Evolutionary conservation across 2,888 invertebrate species (phyloP), one percentile per base, ranked within the genome.

Genomic region (Nomada fucata): DNA sequence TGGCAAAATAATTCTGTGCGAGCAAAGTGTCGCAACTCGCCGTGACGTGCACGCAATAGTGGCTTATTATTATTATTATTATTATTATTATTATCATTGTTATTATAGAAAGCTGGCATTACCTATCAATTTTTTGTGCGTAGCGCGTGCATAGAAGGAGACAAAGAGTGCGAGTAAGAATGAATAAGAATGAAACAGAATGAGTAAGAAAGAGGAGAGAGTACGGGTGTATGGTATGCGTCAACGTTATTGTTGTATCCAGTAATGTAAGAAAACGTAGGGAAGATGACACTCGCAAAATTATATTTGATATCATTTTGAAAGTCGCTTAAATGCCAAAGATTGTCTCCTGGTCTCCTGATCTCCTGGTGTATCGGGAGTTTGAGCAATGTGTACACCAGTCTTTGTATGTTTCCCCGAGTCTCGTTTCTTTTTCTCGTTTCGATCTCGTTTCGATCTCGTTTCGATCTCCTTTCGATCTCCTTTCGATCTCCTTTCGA

Each of bases 231-330:
- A 29, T 29, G 5, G 29, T 29, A 5, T 29, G 7, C 7, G 36
- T 36, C 36, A 36, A 36, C 36, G 36, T 36, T 36, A 7, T 36
- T 36, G 7, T 36, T 55, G 65, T 90, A 91, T 90, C 88, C 89
- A 83, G 88, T 90, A 88, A 89, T 86, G 87, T 90, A 65, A 74
- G 42, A 29, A 65, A 63, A 53, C 74, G 59, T 50, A 74, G 74
- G 77, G 86, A 88, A 84, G 86, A 86, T 85, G 83, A 74, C n/a
- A 20, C 84, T 85, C 76, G 87, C 84, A 87, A 90, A 90, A 86
- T 90, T 89, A 86, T 89, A 90, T 90, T 90, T 88, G 86, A 88
- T 91, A 90, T 90, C 89, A 88, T 89, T 91, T 82, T 90, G 84
- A 81, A 57, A 76, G 64, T 80, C 80, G 78, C 69, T 85, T 74